A percentile compares a stretch with the other conserved stretches of the same genome.
phyloP scores from a whole-genome alignment of 2,888 invertebrate species.

The Lithodes maja region DNA sequence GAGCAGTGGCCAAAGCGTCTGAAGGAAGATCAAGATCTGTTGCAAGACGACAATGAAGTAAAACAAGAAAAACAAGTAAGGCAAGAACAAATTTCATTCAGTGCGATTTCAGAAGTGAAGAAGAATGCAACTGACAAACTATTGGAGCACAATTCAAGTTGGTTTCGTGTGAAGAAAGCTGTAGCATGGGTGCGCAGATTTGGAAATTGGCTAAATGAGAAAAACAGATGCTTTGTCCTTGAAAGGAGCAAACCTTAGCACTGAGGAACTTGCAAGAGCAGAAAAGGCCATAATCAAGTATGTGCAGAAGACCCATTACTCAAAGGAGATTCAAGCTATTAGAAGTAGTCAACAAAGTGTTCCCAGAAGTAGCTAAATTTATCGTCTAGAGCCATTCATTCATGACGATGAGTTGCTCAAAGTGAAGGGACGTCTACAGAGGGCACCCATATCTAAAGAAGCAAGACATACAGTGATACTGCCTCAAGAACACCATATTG shows the following conservation, averaged over 20 bases:
- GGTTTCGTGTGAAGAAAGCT: conserved; percentile 14
- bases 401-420: background rate
- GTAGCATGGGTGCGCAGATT: background rate
- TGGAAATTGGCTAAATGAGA: background rate
- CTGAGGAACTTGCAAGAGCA: background rate
- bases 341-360: conserved; percentile 22
- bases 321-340: too few species aligned
- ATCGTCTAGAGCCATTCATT: background rate
- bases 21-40: background rate
- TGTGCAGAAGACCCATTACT: background rate
- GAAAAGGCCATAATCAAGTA: background rate
- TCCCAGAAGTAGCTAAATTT: too few species aligned
- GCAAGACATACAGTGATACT: conserved; percentile 24
- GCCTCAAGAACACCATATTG: background rate
- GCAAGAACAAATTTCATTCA: background rate
- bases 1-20: background rate
- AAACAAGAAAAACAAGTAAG: too few species aligned
- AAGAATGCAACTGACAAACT: background rate
- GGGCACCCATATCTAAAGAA: background rate
- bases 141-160: conserved; percentile 7
- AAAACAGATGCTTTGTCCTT: background rate
- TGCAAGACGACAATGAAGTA: background rate
- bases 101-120: background rate
- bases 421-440: conserved; percentile 34
- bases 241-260: background rate